phyloP scores from a whole-genome alignment of 2,113 vertebrate species.

The Mesembrinibis cayennensis region DNA sequence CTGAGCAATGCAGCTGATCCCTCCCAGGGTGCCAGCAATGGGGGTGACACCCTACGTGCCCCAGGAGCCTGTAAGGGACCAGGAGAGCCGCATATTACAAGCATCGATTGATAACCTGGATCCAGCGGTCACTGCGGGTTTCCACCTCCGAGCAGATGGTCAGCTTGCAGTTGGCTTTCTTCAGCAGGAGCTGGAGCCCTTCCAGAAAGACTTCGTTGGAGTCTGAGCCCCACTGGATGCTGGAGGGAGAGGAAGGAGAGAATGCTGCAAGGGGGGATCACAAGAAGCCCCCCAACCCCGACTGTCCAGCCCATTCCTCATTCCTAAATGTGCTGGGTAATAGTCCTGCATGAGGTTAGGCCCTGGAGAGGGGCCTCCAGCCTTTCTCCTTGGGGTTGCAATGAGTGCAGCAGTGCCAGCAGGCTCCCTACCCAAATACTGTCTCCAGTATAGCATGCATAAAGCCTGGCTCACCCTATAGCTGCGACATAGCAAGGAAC shows the following conservation, averaged over 20 bases:
- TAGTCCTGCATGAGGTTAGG: background rate
- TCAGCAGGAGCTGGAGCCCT: slow-evolving; percentile 70
- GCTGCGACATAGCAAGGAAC: background rate
- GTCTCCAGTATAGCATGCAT: background rate
- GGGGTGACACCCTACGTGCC: background rate
- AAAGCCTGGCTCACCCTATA: background rate
- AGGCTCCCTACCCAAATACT: background rate
- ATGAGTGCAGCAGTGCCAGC: background rate
- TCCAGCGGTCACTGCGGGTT: slow-evolving; percentile 90
- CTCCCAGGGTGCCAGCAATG: background rate
- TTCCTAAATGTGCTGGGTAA: background rate
- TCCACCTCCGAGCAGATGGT: slow-evolving; percentile 70
- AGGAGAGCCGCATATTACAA: background rate
- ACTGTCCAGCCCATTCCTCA: fast-evolving
- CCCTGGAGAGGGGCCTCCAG: background rate
- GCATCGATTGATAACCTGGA: slow-evolving; percentile 79
- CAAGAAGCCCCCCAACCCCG: fast-evolving
- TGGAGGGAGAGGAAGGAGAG: background rate
- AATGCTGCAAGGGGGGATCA: fast-evolving
- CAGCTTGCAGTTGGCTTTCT: slow-evolving; percentile 74
- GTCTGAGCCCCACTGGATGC: slow-evolving; percentile 46
- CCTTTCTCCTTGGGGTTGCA: background rate
- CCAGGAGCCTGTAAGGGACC: background rate
- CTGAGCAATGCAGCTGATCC: background rate
- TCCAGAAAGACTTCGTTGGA: slow-evolving; percentile 81